Evolutionary conservation across 2,113 vertebrate species (phyloP).

Genomic region (Hippocampus zosterae): DNA sequence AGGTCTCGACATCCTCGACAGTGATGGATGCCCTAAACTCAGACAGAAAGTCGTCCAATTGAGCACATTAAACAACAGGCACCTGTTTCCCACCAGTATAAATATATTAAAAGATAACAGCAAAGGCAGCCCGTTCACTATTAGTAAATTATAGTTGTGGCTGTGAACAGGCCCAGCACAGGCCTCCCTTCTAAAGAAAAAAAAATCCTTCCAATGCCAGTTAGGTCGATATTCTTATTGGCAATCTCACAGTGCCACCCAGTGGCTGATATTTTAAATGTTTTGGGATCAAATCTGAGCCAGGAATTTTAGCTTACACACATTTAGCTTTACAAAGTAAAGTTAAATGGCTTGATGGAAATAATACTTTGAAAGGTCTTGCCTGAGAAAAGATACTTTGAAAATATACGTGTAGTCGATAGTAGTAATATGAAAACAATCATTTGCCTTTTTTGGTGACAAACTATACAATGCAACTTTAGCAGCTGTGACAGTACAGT

Average conservation of each 20-base stretch:
- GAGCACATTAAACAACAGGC: slow-evolving; percentile 79
- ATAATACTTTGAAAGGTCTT: neutral
- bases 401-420: neutral
- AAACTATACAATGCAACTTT: no score
- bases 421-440: neutral
- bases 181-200: slow-evolving; percentile 37
- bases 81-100: slow-evolving; percentile 77
- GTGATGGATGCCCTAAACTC: slow-evolving; percentile 79
- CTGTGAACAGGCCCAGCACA: slow-evolving; percentile 58
- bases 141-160: slow-evolving; percentile 78
- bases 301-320: no score
- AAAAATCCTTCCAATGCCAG: slow-evolving; percentile 10
- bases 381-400: neutral
- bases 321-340: no score
- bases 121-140: slow-evolving; percentile 70
- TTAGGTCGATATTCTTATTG: slow-evolving; percentile 36
- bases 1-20: slow-evolving; percentile 71
- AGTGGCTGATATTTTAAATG: slow-evolving; percentile 58
- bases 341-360: neutral
- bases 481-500: no score
- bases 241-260: slow-evolving; percentile 85
- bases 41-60: slow-evolving; percentile 78
- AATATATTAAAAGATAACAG: slow-evolving; percentile 85
- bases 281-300: neutral
- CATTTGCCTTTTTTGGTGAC: no score